Base-by-base conservation (phyloP, 1,140 invertebrate species). In the Drosophila littoralis region DNA sequence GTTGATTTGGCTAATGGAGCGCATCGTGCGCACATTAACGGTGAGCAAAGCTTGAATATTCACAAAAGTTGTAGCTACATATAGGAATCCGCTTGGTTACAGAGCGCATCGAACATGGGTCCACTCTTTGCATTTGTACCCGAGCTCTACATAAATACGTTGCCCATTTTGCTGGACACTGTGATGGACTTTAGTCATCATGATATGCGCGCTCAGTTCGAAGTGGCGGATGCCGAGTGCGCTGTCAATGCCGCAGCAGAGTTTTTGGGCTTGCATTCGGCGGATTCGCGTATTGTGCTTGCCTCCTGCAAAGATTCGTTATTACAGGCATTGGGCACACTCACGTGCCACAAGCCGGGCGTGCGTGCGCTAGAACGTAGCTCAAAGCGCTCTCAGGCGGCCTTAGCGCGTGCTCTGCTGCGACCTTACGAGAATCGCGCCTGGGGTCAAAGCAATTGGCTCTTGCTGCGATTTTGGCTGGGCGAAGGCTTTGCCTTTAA, bases 391-490 rank as follows among this genome's bases (percentile, higher is more conserved):
- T 93, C 95, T 84, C 94, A 95, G 71, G 86, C 94, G 45, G 93
- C 92, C 7, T 94, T 97, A 92, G 94, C 97, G 0, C 93, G 94
- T 13, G 94, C 95, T 68, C 91, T 97, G 22, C 92, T 97, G 8
- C 94, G 95, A 15, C 96, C 97, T 1, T 97, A 97, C 88, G 96
- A 97, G 85, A 96, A 96, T 80, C 93, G 96, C 35, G 96, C 96
- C 0, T 97, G 97, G 97, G 96, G 96, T 0, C 96, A 97, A 77
- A 96, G 96, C 35, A 97, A 97, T 92, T 97, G 96, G 96, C 95
- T 97, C 48, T 91, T 98, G 6, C 94, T 97, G 6, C 93, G 96
- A 63, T 96, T 97, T 77, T 98, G 97, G 97, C 94, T 97, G 92
- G 97, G 97, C 1, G 94, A 95, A 83, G 97, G 96, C 0, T 97